A percentile compares a stretch with the other conserved stretches of the same genome.
Evolutionary conservation across 2,888 invertebrate genomes (phyloP).

Genomic region (Pseudococcus viburni): DNA sequence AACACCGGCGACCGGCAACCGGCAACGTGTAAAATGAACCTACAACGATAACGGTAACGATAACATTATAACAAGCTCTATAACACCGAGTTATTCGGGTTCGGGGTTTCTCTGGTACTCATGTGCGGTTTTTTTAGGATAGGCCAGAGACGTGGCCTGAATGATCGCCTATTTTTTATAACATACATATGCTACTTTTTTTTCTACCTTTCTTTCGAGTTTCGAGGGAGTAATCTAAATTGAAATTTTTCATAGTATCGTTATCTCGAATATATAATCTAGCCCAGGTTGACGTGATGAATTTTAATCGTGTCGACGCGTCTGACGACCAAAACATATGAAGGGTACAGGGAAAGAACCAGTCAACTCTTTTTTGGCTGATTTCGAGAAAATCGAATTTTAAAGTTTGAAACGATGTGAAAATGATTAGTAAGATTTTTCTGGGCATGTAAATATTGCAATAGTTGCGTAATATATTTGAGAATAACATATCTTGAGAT

Average conservation of each 20-base stretch:
- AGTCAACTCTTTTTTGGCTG: no score
- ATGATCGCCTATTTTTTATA: background rate
- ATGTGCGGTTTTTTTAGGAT: background rate
- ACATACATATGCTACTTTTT: slow-evolving; percentile 44
- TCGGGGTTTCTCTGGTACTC: no score
- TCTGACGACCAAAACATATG: no score
- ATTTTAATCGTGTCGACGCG: slow-evolving; percentile 17
- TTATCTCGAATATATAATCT: slow-evolving; percentile 2
- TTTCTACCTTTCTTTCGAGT: background rate
- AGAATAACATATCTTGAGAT: no score
- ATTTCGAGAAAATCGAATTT: no score
- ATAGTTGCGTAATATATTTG: no score
- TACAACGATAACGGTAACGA: slow-evolving; percentile 62
- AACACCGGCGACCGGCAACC: slow-evolving; percentile 56
- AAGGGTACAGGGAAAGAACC: no score
- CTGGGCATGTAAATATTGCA: no score
- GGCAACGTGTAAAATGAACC: slow-evolving; percentile 59
- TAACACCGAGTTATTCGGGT: background rate
- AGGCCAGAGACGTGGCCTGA: background rate
- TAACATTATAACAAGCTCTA: slow-evolving; percentile 56
- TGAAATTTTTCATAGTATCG: slow-evolving; percentile 26
- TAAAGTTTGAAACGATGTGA: no score
- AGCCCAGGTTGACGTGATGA: slow-evolving; percentile 16
- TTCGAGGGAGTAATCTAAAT: slow-evolving; percentile 30
- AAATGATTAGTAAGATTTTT: no score